phyloP scores from a whole-genome alignment of 2,888 invertebrate genomes.

The Myopa testacea region DNA sequence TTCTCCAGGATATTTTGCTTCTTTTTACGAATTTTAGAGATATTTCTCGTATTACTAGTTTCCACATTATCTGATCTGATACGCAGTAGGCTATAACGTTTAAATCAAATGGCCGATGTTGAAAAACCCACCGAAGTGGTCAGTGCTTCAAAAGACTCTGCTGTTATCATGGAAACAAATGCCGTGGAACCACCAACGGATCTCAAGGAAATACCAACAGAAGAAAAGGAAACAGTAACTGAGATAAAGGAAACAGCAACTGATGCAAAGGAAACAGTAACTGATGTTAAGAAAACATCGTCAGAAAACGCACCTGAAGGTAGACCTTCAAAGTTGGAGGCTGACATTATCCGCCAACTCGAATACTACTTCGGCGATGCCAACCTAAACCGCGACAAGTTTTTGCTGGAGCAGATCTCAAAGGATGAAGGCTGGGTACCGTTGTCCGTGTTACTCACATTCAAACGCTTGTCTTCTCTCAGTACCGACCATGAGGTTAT shows the following conservation, averaged over 20 bases:
- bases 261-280: constrained; percentile 32
- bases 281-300: background rate
- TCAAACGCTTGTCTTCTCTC: constrained; percentile 85
- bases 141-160: constrained; percentile 33
- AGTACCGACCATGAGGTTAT: constrained; percentile 79
- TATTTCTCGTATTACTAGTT: constrained; percentile 10
- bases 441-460: constrained; percentile 84
- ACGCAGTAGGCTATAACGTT: constrained; percentile 30
- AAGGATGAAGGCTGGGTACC: constrained; percentile 94
- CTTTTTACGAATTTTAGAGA: constrained; percentile 33
- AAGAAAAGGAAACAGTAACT: background rate
- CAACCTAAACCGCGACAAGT: constrained; percentile 92
- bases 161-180: background rate
- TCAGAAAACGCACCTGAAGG: background rate
- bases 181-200: background rate
- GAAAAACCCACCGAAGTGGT: constrained; percentile 50
- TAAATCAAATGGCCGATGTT: constrained; percentile 59
- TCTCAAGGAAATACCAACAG: background rate
- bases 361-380: constrained; percentile 82
- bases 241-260: background rate
- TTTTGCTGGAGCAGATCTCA: constrained; percentile 86
- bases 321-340: constrained; percentile 69
- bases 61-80: background rate
- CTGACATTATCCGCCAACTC: constrained; percentile 76
- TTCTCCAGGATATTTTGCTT: constrained; percentile 23